phyloP scores from a whole-genome alignment of 2,797 vertebrate genomes.

The Scolopax bukidnonensis region DNA sequence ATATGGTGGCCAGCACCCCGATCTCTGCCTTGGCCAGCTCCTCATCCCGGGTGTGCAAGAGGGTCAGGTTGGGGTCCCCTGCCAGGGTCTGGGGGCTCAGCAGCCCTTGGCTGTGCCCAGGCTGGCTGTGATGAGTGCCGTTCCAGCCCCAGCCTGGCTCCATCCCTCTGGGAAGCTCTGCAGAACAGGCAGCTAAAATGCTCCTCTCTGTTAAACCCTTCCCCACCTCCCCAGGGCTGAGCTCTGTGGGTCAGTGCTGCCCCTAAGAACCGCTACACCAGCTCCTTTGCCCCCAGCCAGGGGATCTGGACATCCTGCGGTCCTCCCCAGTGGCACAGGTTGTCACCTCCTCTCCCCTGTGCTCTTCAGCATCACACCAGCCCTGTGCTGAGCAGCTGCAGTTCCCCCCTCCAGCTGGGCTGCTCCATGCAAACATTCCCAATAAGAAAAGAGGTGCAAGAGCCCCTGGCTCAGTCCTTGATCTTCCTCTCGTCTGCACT shows the following conservation, averaged over 20 bases:
- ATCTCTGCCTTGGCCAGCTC: constrained; percentile 89
- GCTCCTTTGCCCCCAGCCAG: fast-evolving
- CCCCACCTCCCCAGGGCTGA: not conserved
- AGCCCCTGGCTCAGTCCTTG: not conserved
- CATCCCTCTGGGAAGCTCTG: not conserved
- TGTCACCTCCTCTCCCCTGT: not conserved
- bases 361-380: fast-evolving
- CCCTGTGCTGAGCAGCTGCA: fast-evolving
- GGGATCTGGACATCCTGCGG: fast-evolving
- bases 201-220: not conserved
- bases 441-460: not conserved
- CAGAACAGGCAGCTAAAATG: fast-evolving
- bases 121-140: not conserved
- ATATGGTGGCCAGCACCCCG: constrained; percentile 83
- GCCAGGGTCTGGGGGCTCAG: not conserved
- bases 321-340: not conserved
- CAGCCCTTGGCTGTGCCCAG: not conserved
- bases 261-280: not conserved
- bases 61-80: constrained; percentile 2
- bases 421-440: not conserved
- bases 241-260: not conserved
- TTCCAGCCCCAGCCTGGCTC: constrained; percentile 41
- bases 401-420: not conserved
- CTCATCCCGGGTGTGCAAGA: constrained; percentile 80
- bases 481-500: fast-evolving